Base-by-base conservation (phyloP, 2,113 vertebrate species). In the Proterorhinus semilunaris region DNA sequence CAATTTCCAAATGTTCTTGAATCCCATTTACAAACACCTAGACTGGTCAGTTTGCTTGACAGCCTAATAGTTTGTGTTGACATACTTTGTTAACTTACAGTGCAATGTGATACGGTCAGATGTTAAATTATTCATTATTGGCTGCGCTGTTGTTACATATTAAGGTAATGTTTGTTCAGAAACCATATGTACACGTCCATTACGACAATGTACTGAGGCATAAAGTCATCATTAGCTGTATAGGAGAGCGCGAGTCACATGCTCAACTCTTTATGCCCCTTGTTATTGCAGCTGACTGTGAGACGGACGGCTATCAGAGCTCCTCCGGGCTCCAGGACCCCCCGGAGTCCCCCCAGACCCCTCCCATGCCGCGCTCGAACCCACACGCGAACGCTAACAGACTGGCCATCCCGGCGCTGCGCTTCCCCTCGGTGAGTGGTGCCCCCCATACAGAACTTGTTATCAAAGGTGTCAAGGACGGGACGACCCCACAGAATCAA, bases 241-340 rank as follows among this genome's bases (percentile, higher is more conserved):
- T 16, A 17, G 69, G 52, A 62, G 54, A 27, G 54, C 65, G 65
- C 59, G 7, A 68, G 74, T 87, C 84, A 83, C 80, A 78, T 85
- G 79, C 67, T 88, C 70, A 88, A 45, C 44, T 48, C 51, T 69
- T 36, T 48, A 57, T 71, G 27, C 80, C 59, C 74, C 80, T 83
- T 86, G 83, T 90, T 89, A 63, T 85, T 74, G 21, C 93, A 99
- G 96, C 96, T 17, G 97, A 98, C 89, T 96, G 96, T 0, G 97
- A 99, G 91, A 98, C 94, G 0, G 97, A 99, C 0, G 95, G 94
- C 67, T 95, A 97, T 91, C 91, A 96, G 76, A 97, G 96, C 89
- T 95, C 96, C 72, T 96, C 95, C 0, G 95, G 96, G 63, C 93
- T 96, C 74, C 91, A 95, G 88, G 97, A 98, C 65, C 84, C 89